Conservation (phyloP, 2,797 vertebrate genomes). For the Pterois miles region DNA sequence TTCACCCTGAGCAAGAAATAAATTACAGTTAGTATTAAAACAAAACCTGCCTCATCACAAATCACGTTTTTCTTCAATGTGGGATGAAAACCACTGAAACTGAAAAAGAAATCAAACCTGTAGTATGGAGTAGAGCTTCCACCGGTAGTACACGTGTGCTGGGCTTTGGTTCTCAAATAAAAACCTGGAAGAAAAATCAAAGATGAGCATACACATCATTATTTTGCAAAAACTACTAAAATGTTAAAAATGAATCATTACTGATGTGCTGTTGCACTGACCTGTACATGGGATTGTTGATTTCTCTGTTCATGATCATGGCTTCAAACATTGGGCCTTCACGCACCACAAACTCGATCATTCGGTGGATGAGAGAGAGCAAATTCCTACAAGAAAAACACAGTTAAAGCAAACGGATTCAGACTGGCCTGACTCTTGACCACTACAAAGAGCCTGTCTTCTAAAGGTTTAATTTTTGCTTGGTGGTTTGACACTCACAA, state of each 20-base stretch:
- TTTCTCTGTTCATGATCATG: constrained; percentile 99
- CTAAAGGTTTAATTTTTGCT: constrained; percentile 54
- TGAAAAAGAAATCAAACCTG: constrained; percentile 81
- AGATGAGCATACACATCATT: background rate
- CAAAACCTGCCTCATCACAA: background rate
- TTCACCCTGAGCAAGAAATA: constrained; percentile 86
- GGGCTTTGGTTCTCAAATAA: constrained; percentile 99
- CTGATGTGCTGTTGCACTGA: constrained; percentile 51
- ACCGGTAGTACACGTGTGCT: constrained; percentile 98
- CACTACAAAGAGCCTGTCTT: constrained; percentile 58
- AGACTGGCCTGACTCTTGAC: constrained; percentile 80
- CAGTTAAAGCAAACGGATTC: constrained; percentile 99
- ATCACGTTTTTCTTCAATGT: background rate
- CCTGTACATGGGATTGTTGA: constrained; percentile 99
- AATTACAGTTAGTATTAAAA: background rate
- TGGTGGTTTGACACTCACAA: constrained; percentile 39
- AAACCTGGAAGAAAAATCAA: constrained; percentile 84
- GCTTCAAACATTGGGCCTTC: constrained; percentile 99
- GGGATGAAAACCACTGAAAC: background rate
- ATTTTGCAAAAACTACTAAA: background rate
- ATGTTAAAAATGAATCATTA: accelerated
- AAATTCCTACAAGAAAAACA: constrained; percentile 99
- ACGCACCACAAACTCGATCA: constrained; percentile 99
- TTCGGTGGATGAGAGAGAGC: constrained; percentile 99
- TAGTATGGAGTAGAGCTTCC: constrained; percentile 98